Percentiles rank a stretch among this genome's conserved stretches.
These are phyloP conservation scores for Ochropacha duplaris DNA, from an alignment of 2,888 invertebrate species.

Conservation along the genomic window DNA sequence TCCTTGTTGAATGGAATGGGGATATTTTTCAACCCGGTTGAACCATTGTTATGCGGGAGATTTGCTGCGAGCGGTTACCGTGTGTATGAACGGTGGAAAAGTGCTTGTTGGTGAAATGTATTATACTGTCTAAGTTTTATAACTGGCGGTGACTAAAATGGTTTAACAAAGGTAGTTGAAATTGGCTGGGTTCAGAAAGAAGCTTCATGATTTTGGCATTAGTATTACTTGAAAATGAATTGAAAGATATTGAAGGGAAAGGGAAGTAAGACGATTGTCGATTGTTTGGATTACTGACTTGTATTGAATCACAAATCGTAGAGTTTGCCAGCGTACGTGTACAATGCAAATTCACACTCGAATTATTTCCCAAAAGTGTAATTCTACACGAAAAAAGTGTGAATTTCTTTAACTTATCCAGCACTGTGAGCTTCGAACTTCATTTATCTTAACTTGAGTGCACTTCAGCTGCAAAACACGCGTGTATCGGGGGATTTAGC, in stretches of 20 bases:
- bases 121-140: background rate
- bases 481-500: slow-evolving; percentile 14
- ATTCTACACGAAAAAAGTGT: background rate
- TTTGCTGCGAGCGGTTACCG: background rate
- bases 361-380: too few relatives aligned
- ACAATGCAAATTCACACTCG: too few relatives aligned
- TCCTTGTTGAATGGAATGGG: background rate
- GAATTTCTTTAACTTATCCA: background rate
- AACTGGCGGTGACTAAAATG: background rate
- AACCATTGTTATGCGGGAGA: background rate
- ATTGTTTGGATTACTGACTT: too few relatives aligned
- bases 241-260: too few relatives aligned
- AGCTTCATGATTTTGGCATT: too few relatives aligned
- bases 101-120: background rate
- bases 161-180: too few relatives aligned
- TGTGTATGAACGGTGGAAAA: background rate
- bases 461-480: slow-evolving; percentile 11
- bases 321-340: too few relatives aligned
- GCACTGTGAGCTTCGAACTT: slow-evolving; percentile 8
- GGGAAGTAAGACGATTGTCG: too few relatives aligned
- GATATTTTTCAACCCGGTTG: background rate
- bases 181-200: too few relatives aligned
- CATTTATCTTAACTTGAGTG: slow-evolving; percentile 17
- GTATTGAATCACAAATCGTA: too few relatives aligned
- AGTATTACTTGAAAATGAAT: too few relatives aligned